These are phyloP conservation scores for Aphelinus atriplicis DNA, from an alignment of 1,140 invertebrate species.

Conservation along the genomic window DNA sequence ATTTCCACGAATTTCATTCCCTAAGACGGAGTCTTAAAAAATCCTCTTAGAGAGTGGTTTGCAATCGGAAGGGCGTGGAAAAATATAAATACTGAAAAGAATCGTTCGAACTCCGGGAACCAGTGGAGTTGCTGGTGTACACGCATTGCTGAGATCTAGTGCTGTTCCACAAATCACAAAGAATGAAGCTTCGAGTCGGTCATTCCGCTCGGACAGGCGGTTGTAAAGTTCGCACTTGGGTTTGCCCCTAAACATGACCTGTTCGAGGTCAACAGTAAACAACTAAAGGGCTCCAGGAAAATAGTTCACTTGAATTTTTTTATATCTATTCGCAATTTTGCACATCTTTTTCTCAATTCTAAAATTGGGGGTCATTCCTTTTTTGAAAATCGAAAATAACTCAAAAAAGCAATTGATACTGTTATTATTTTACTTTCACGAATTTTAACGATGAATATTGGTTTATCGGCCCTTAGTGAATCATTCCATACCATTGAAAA, in stretches of 20 bases:
- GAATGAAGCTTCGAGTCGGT: conserved; percentile 39
- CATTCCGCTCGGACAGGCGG: conserved; percentile 42
- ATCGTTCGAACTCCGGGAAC: background rate
- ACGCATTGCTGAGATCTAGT: background rate
- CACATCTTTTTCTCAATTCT: no score
- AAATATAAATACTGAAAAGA: conserved; percentile 29
- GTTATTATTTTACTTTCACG: conserved; percentile 3
- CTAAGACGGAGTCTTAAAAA: background rate
- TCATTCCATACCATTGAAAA: background rate
- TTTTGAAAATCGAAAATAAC: no score
- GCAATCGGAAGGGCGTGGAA: conserved; percentile 17
- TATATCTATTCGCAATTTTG: no score
- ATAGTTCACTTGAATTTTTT: no score
- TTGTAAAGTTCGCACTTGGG: conserved; percentile 51
- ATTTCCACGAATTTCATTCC: no score
- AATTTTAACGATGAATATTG: no score
- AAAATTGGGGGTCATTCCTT: no score
- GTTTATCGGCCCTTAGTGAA: background rate
- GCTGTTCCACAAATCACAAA: conserved; percentile 53
- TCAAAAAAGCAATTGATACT: background rate
- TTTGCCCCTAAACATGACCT: conserved; percentile 38
- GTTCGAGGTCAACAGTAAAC: conserved; percentile 12
- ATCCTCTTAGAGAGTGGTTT: background rate
- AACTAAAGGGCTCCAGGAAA: no score
- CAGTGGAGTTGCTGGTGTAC: background rate